Base-by-base conservation (phyloP, 2,797 vertebrate species). In the Tachyglossus aculeatus region DNA sequence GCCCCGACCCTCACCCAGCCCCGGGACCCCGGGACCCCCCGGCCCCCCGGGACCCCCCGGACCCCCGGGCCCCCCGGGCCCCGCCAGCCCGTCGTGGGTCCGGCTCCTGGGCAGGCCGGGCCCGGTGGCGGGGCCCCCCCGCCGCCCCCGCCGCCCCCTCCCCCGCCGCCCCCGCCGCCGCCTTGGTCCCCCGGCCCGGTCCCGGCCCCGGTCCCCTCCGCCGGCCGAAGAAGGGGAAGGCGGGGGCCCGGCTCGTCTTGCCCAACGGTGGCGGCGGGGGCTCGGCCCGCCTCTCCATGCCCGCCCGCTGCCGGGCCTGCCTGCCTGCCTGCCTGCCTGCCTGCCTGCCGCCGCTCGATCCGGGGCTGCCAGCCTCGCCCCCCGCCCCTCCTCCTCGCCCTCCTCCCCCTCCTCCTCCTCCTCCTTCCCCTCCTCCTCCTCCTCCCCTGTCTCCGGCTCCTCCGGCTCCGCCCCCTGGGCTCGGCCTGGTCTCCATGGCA, bases 41-140 rank as follows among this genome's bases (percentile, higher is more conserved):
- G 78, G 72, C 27, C 80, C 81, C 58, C 74, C n/a, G n/a, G n/a
- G n/a, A n/a, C n/a, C n/a, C n/a, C n/a, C n/a, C n/a, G n/a, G n/a
- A n/a, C n/a, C n/a, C n/a, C n/a, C 93, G 75, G 87, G 86, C 82
- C 91, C 94, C 55, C 88, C 89, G 10, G 86, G 92, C 74, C 97
- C 96, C 4, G 91, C 95, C 80, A 99, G 90, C 72, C 97, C 98
- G 80, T 99, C 97, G 68, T 98, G 96, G 57, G 97, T 99, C 90
- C 92, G 95, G 93, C 98, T 99, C 86, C 97, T 90, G 82, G 95
- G 93, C 59, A 99, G 93, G 50, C 90, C 94, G 34, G 93, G 76
- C 52, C n/a, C n/a, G n/a, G n/a, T n/a, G n/a, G n/a, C n/a, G n/a
- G n/a, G n/a, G n/a, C n/a, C n/a, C n/a, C n/a, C n/a, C n/a, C n/a